Evolutionary conservation across 2,888 invertebrate genomes (phyloP).

Genomic region (Hirtodrosophila confusa): DNA sequence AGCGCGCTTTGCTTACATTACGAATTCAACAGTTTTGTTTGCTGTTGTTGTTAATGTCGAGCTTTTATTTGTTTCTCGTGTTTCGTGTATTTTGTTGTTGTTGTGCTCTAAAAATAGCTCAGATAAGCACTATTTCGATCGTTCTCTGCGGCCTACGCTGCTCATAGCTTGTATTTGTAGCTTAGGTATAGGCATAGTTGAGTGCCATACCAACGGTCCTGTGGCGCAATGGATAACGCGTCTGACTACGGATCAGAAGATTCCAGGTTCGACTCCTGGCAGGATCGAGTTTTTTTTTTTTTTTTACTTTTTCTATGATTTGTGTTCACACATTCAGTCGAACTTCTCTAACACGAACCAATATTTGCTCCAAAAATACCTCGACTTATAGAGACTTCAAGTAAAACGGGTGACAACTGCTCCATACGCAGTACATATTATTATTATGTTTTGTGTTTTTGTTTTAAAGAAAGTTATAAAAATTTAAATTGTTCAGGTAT

Average conservation of each 20-base stretch:
- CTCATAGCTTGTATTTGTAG: constrained; percentile 1
- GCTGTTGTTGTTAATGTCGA: constrained; percentile 13
- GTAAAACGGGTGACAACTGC: no score
- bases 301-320: constrained; percentile 4
- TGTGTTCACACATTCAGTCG: no score
- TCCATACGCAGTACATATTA: no score
- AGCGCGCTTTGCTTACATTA: constrained; percentile 13
- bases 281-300: constrained; percentile 68
- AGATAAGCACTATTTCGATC: constrained; percentile 40
- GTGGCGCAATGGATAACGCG: constrained; percentile 84
- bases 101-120: constrained; percentile 45
- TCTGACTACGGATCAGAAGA: constrained; percentile 84
- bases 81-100: constrained; percentile 33
- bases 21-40: constrained; percentile 1
- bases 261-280: constrained; percentile 84
- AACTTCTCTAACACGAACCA: no score
- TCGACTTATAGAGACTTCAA: no score
- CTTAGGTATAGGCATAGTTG: neutral
- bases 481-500: no score
- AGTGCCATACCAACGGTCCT: constrained; percentile 56
- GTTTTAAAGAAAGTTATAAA: no score
- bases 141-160: constrained; percentile 2
- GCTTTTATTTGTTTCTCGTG: constrained; percentile 45
- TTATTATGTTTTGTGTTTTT: no score
- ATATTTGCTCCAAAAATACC: no score